Evolutionary conservation across 2,888 invertebrate species (phyloP), one percentile per base, ranked within the genome.

Genomic region (Volucella inanis): DNA sequence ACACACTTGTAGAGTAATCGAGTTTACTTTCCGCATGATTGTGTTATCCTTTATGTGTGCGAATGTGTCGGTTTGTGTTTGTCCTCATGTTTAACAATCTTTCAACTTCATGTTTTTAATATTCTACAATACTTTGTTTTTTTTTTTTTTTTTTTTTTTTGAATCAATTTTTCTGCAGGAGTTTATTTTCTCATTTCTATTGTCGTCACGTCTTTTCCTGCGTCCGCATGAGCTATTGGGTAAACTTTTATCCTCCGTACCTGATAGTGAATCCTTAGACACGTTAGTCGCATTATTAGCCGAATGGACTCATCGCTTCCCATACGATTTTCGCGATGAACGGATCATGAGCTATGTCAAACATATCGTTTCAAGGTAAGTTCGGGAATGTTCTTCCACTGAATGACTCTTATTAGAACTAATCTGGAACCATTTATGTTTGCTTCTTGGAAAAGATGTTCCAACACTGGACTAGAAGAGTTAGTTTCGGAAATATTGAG

Each of bases 311-410:
- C 89, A 90, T 87, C 92, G 90, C 88, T 92, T 92, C 89, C 92
- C 92, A 74, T 92, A 92, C 87, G 92, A 92, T 90, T 92, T 91
- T 89, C 92, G 92, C 86, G 92, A 92, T 89, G 92, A 92, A 88
- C 90, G 91, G 64, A 92, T 92, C 89, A 92, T 92, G 92, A 91
- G 89, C 88, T 92, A 92, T 90, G 92, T 92, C 88, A 92, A 92
- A 91, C 92, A 92, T 91, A 92, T 92, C 91, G 92, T 92, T 90
- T 90, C 90, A 87, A 91, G 90, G 91, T 91, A 84, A 89, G 90
- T 88, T 64, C 49, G 11, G 49, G 31, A 54, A 49, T 38, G 14
- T 12, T 68, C 9, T 2, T 22, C 18, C 18, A 22, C 18, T 3
- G 2, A 22, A 22, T 22, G 2, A 22, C 49, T 39, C 18, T 1